Evolutionary conservation across 2,797 vertebrate genomes (phyloP), one percentile per base, ranked within the genome.

Genomic region (Gallinago stenura): DNA sequence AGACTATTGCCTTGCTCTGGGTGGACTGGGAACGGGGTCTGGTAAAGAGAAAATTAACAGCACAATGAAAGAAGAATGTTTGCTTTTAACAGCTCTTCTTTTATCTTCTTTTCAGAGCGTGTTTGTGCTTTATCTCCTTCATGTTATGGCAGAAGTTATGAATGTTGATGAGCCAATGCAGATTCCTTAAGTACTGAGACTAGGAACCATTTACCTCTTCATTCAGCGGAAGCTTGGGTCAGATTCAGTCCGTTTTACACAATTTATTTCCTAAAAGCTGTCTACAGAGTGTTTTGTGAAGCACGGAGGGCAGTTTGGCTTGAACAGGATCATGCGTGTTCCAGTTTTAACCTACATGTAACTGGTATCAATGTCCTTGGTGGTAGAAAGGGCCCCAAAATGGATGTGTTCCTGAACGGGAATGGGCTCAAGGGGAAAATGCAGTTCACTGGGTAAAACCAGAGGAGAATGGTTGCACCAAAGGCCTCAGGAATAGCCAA

Each of bases 21-120:
- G 60, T n/a, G n/a, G 4, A 3, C 8, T 75, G 91, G 70, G 45
- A 89, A 72, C 41, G 60, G 2, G 33, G 33, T 56, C 61, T 90
- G 65, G 51, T 93, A 81, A 17, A 57, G 61, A 37, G 61, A 64
- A 84, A 96, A 90, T 88, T 81, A 95, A 56, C 83, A 75, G n/a
- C 25, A 83, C 31, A 87, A 9, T 28, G 60, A n/a, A 90, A 81
- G 70, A 62, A 65, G 71, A 91, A 64, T 58, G 43, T 83, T 87
- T 75, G 69, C 22, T 62, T 92, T 96, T 57, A 76, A 51, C 9
- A 46, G 33, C 4, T 20, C 22, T 78, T 64, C 39, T 83, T 89
- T 93, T 77, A 13, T 84, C 78, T 16, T 30, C 83, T 70, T 73
- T 21, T 31, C 54, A 54, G 37, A 69, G 31, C 66, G 54, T 73